Evolutionary conservation across 2,888 invertebrate genomes (phyloP).

Genomic region (Acanthosepion esculentum): DNA sequence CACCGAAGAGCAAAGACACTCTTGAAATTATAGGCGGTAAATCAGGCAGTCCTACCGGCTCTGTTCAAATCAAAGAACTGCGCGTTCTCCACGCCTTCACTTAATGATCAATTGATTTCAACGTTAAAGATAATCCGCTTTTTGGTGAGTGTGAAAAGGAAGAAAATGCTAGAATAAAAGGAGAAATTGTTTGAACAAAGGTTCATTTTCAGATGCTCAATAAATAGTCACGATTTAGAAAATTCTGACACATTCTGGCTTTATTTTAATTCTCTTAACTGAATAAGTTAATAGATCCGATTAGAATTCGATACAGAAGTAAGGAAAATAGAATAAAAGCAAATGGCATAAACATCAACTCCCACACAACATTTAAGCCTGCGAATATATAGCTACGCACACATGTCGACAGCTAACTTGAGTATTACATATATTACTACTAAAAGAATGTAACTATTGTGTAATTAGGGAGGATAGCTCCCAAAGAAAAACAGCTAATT

Average conservation of each 20-base stretch:
- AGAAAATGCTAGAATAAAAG: neutral
- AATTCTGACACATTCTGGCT: neutral
- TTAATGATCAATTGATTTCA: neutral
- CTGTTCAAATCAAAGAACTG: neutral
- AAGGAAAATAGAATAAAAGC: too few relatives aligned
- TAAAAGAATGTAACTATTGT: too few relatives aligned
- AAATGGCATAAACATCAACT: too few relatives aligned
- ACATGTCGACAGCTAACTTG: too few relatives aligned
- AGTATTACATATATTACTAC: too few relatives aligned
- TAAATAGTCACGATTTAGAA: neutral
- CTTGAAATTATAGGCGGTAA: neutral
- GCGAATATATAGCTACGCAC: too few relatives aligned
- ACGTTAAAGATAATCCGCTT: neutral
- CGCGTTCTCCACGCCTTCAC: neutral
- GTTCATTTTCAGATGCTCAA: neutral
- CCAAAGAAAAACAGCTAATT: too few relatives aligned
- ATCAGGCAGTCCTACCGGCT: neutral
- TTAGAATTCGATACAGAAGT: too few relatives aligned
- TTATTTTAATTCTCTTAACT: neutral
- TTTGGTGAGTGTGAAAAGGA: neutral
- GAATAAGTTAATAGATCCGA: neutral
- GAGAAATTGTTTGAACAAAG: neutral
- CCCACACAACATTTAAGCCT: too few relatives aligned
- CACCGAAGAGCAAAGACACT: neutral
- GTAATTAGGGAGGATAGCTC: too few relatives aligned